Conservation (phyloP, 2,113 vertebrate species). For the Rhadina sibilatrix region DNA sequence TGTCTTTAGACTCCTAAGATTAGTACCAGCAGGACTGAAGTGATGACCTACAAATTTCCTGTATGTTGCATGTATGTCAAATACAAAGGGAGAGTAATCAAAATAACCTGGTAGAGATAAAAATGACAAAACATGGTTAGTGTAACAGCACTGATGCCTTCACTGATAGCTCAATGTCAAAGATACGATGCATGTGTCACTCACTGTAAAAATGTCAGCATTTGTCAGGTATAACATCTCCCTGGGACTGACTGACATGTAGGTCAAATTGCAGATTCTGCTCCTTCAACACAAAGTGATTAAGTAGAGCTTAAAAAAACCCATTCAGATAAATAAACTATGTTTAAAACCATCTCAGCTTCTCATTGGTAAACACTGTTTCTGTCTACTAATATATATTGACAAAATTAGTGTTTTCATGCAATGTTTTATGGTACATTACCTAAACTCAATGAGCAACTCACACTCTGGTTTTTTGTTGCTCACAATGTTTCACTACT, state of each 20-base stretch:
- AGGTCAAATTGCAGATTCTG: neutral
- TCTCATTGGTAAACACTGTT: slow-evolving; percentile 70
- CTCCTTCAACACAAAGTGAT: neutral
- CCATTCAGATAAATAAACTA: slow-evolving; percentile 65
- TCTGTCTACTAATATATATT: slow-evolving; percentile 75
- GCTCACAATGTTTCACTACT: slow-evolving; percentile 69
- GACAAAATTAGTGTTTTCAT: slow-evolving; percentile 84
- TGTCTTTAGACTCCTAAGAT: neutral
- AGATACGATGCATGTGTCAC: neutral
- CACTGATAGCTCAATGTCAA: neutral
- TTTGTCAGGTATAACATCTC: neutral
- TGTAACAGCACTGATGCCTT: neutral
- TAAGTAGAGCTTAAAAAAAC: neutral
- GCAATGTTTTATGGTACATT: slow-evolving; percentile 81
- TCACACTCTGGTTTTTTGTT: slow-evolving; percentile 55
- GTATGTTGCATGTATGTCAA: neutral
- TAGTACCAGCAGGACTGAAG: neutral
- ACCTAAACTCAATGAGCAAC: slow-evolving; percentile 77
- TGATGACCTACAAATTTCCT: neutral
- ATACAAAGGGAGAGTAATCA: neutral
- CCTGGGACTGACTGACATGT: neutral
- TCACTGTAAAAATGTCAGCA: neutral
- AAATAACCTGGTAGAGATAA: neutral
- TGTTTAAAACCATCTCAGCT: slow-evolving; percentile 66
- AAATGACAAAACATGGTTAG: neutral